Base-by-base conservation (phyloP, 2,797 vertebrate species). In the Pangasius mekongensis region DNA sequence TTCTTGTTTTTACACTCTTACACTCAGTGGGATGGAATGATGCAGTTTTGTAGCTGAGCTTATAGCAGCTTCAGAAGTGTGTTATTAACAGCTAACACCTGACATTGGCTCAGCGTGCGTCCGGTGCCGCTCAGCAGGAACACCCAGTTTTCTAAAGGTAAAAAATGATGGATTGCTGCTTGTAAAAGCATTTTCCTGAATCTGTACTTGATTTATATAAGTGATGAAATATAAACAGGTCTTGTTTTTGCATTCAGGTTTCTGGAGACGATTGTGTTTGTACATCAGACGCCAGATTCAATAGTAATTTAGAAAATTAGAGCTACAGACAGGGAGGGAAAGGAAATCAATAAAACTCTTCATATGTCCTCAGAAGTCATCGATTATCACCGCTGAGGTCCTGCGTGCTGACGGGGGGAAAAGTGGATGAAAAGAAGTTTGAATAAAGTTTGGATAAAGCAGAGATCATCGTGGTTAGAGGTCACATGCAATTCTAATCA, bases 341-440 rank as follows among this genome's bases (percentile, higher is more conserved):
- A 67, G 9, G 18, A 47, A 62, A 71, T 56, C 60, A 47, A 89
- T 66, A 33, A n/a, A 71, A 78, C 33, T 74, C 66, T 67, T 60
- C 54, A 76, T 86, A 69, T 47, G 62, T 86, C 66, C 58, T 67
- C 14, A 52, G n/a, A 78, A 74, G 76, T n/a, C 80, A 62, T 62
- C 58, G 80, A 82, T 82, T 47, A 82, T 82, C 58, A 62, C 10
- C 13, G 36, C 20, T 3, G 54, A 60, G 56, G 56, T 81, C 78
- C 36, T 64, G 80, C 58, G 11, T 62, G 58, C 10, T 62, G 36
- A 9, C 16, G 56, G 22, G 58, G 56, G 8, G 2, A 5, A n/a
- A n/a, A 43, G 36, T 43, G 80, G 58, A 82, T 82, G 80, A 82
- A 82, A 82, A 82, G 80, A 82, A 47, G 80, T 82, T 43, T 43